Evolutionary conservation across 2,888 invertebrate species (phyloP).

Genomic region (Chirona hameri): DNA sequence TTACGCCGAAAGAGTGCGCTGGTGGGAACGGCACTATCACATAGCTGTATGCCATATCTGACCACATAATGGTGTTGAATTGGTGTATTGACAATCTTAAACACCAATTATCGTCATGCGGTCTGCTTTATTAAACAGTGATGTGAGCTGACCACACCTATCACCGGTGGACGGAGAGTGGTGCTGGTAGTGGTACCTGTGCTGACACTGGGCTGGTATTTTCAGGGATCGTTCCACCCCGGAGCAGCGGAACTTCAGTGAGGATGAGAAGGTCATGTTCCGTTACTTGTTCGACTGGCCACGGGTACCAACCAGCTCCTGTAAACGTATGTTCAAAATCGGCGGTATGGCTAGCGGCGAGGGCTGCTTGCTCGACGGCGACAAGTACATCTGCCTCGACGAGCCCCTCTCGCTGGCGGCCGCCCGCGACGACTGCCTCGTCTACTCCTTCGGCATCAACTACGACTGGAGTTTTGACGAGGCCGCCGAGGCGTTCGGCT

Average conservation of each 20-base stretch:
- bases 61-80: too few relatives aligned
- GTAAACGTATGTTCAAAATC: constrained; percentile 10
- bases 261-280: constrained; percentile 6
- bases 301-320: not conserved
- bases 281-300: constrained; percentile 25
- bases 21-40: too few relatives aligned
- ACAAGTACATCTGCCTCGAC: constrained; percentile 34
- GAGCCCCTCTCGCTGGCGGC: not conserved
- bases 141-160: too few relatives aligned
- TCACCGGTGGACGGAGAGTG: too few relatives aligned
- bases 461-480: constrained; percentile 41
- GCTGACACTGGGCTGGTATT: not conserved
- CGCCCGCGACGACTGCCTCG: constrained; percentile 31
- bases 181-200: too few relatives aligned
- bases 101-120: too few relatives aligned
- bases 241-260: not conserved
- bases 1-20: too few relatives aligned
- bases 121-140: too few relatives aligned
- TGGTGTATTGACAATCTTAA: too few relatives aligned
- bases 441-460: constrained; percentile 37
- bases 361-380: constrained; percentile 29
- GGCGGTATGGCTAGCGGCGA: not conserved
- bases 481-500: constrained; percentile 40
- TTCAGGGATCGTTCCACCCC: not conserved
- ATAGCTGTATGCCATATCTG: too few relatives aligned